Base-by-base conservation (phyloP, 2,888 invertebrate species). In the Luffia ferchaultella region DNA sequence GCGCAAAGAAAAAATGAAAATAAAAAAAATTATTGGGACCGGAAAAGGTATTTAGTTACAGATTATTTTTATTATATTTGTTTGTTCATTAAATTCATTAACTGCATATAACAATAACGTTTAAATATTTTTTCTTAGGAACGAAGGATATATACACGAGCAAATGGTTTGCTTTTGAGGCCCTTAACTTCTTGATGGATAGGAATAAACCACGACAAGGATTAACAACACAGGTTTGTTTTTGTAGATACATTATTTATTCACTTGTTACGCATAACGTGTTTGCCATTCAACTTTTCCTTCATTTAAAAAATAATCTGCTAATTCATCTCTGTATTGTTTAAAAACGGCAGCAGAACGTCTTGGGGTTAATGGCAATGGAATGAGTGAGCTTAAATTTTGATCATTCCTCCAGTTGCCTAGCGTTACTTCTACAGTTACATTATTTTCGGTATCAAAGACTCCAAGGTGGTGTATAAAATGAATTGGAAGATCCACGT, bases 391-490 rank as follows among this genome's bases (percentile, higher is more conserved):
- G 47, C 52, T 51, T 52, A 53, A 16, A 30, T 50, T 2, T 40
- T 46, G 1, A 50, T 50, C 41, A 41, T 12, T 16, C 3, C 41
- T 40, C 41, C 30, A 48, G 16, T n/a, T 16, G 18, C 52, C 47
- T 48, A 48, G 53, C 46, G 49, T 51, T 51, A 45, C 49, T 52
- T 50, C 30, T 52, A 50, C 30, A 30, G 30, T 45, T 46, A 45
- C 52, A 49, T 50, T 50, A 47, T 49, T 47, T 51, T 51, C 51
- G 50, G 48, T 49, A 51, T 54, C 54, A 51, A 54, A 30, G 49
- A 47, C 49, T 51, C 48, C 51, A 48, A 49, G 53, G 50, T 49
- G 52, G 54, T 53, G 51, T 48, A 53, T 55, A 55, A 46, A 48
- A 51, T 48, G 49, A 52, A 47, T 30, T 30, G 49, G 51, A 53